Percentiles rank a stretch among this genome's conserved stretches.
phyloP scores from a whole-genome alignment of 1,140 invertebrate genomes.

The Homarus americanus region DNA sequence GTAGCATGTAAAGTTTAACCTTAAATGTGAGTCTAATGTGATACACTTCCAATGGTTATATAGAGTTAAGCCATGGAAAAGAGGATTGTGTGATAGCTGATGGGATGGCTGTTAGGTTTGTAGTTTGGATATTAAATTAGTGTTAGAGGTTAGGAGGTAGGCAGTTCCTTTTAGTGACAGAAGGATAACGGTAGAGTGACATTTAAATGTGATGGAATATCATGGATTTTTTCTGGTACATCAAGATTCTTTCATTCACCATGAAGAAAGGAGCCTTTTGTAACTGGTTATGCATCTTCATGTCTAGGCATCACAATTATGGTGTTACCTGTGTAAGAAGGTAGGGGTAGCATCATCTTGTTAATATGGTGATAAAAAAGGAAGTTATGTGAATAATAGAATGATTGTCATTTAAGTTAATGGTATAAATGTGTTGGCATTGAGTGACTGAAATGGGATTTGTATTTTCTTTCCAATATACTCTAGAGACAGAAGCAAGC shows the following conservation, averaged over 20 bases:
- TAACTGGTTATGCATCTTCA: background rate
- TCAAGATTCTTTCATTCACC: background rate
- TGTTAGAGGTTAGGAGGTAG: constrained; percentile 1
- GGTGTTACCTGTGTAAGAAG: background rate
- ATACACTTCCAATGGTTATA: constrained; percentile 60
- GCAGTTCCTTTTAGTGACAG: background rate
- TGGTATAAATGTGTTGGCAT: constrained; percentile 23
- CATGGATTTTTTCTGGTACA: background rate
- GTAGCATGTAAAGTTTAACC: constrained; percentile 42
- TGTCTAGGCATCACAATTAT: background rate
- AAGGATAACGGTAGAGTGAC: background rate
- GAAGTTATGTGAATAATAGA: constrained; percentile 2
- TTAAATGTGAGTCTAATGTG: constrained; percentile 54
- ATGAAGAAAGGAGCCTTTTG: background rate
- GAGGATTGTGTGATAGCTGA: constrained; percentile 37
- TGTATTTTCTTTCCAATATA: constrained; percentile 14
- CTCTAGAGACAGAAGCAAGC: constrained; percentile 18
- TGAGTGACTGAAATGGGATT: constrained; percentile 3
- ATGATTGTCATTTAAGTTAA: constrained; percentile 23
- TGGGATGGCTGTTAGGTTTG: constrained; percentile 35
- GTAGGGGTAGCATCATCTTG: constrained; percentile 3
- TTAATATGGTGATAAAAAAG: background rate
- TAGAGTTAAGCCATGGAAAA: constrained; percentile 40
- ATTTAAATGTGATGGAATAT: too few relatives aligned
- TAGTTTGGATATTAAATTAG: constrained; percentile 43